Percentiles rank a stretch among this genome's conserved stretches.
phyloP scores from a whole-genome alignment of 2,797 vertebrate genomes.

The Poecilia gillii region DNA sequence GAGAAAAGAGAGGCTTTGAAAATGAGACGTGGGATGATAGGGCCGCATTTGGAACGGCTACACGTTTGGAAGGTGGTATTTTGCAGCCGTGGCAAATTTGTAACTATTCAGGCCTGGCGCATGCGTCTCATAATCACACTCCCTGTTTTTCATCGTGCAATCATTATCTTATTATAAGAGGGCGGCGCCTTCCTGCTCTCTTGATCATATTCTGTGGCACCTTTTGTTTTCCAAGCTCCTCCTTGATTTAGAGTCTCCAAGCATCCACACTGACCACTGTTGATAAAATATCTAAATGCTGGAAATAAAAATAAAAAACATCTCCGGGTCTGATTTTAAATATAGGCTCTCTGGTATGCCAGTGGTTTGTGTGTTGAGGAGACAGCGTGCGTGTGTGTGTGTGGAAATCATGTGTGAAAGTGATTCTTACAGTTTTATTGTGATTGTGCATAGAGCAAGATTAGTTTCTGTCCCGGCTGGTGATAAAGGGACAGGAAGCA shows the following conservation, averaged over 20 bases:
- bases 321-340: slow-evolving; percentile 74
- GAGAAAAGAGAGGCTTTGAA: slow-evolving; percentile 78
- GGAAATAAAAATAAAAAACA: slow-evolving; percentile 69
- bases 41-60: slow-evolving; percentile 72
- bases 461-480: slow-evolving; percentile 8
- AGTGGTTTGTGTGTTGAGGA: slow-evolving; percentile 69
- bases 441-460: slow-evolving; percentile 26
- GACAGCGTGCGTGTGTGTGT: slow-evolving; percentile 21
- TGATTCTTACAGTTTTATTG: slow-evolving; percentile 40
- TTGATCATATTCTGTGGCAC: slow-evolving; percentile 57
- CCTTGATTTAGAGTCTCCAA: slow-evolving; percentile 43
- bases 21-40: slow-evolving; percentile 78
- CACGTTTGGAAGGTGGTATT: slow-evolving; percentile 76
- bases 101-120: slow-evolving; percentile 72
- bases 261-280: slow-evolving; percentile 67
- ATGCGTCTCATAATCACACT: slow-evolving; percentile 67
- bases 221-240: slow-evolving; percentile 54
- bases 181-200: slow-evolving; percentile 35
- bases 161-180: slow-evolving; percentile 64
- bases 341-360: slow-evolving; percentile 79
- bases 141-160: slow-evolving; percentile 49
- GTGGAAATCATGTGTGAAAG: slow-evolving; percentile 59
- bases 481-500: slow-evolving; percentile 35
- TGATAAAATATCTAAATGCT: slow-evolving; percentile 75
- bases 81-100: slow-evolving; percentile 79